Evolutionary conservation across 2,888 invertebrate genomes (phyloP).

Genomic region (Tenthredo notha): DNA sequence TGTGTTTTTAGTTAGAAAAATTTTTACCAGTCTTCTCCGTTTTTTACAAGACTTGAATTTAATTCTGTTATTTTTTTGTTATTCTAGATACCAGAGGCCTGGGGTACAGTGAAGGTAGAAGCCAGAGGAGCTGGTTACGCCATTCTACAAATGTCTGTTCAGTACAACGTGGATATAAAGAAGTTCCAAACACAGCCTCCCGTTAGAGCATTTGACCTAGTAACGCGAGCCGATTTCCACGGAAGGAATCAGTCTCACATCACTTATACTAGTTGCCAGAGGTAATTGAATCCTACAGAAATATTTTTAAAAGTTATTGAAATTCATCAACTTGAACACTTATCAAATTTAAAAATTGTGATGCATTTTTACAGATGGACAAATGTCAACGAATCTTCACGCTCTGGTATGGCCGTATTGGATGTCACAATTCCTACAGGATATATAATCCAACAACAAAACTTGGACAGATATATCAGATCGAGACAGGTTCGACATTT

Average conservation of each 20-base stretch:
- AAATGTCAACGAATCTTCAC: conserved; percentile 86
- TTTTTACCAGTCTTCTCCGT: conserved; percentile 16
- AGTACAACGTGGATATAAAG: conserved; percentile 93
- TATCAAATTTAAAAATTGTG: not conserved
- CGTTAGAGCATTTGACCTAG: conserved; percentile 88
- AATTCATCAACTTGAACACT: not conserved
- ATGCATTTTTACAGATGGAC: conserved; percentile 85
- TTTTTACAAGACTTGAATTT: not conserved
- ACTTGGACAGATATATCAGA: conserved; percentile 90
- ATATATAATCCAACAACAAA: conserved; percentile 94
- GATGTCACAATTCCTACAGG: conserved; percentile 94
- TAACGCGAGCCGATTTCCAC: conserved; percentile 87
- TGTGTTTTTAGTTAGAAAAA: not conserved
- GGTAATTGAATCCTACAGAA: conserved; percentile 79
- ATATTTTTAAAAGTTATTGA: not conserved
- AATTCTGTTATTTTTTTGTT: conserved; percentile 49
- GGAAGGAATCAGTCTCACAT: conserved; percentile 97
- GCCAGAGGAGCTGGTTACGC: conserved; percentile 97
- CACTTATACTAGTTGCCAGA: conserved; percentile 91
- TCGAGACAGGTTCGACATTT: conserved; percentile 89
- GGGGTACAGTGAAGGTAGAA: conserved; percentile 96
- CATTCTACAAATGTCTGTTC: conserved; percentile 94
- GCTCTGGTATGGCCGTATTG: conserved; percentile 93
- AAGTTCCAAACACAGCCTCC: conserved; percentile 93
- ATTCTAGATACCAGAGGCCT: conserved; percentile 92